Evolutionary conservation across 2,888 invertebrate genomes (phyloP).

Genomic region (Agriopis aurantiaria): DNA sequence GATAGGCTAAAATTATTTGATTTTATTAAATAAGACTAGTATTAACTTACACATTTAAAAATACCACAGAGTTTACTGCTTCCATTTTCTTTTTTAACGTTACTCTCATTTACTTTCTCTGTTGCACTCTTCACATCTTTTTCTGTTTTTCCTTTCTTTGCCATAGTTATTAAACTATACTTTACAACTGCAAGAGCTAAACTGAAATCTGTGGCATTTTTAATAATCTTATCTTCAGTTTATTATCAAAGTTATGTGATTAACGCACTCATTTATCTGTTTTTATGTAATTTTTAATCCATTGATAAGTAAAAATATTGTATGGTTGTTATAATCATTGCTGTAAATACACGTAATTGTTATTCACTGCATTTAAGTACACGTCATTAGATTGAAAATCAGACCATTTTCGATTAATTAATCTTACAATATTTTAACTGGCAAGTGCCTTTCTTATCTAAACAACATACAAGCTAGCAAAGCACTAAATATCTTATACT

Average conservation of each 20-base stretch:
- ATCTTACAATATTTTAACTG: background rate
- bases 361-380: conserved; percentile 4
- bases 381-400: conserved; percentile 3
- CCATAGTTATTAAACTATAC: conserved; percentile 21
- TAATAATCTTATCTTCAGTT: conserved; percentile 17
- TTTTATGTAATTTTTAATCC: conserved; percentile 46
- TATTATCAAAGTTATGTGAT: conserved; percentile 32
- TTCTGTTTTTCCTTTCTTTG: conserved; percentile 32
- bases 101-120: conserved; percentile 7
- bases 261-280: conserved; percentile 31
- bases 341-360: conserved; percentile 12
- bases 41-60: conserved; percentile 37
- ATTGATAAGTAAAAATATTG: conserved; percentile 18
- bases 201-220: conserved; percentile 17
- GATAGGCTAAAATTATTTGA: too few species aligned
- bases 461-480: too few species aligned
- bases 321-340: background rate
- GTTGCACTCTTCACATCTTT: conserved; percentile 25
- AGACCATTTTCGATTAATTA: too few species aligned
- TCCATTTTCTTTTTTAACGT: background rate
- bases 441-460: too few species aligned
- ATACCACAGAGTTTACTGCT: conserved; percentile 18
- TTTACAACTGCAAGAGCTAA: conserved; percentile 17
- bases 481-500: too few species aligned
- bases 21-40: background rate